Evolutionary conservation across 2,113 vertebrate genomes (phyloP), one percentile per base, ranked within the genome.

Genomic region (Trochalopteron elliotii): DNA sequence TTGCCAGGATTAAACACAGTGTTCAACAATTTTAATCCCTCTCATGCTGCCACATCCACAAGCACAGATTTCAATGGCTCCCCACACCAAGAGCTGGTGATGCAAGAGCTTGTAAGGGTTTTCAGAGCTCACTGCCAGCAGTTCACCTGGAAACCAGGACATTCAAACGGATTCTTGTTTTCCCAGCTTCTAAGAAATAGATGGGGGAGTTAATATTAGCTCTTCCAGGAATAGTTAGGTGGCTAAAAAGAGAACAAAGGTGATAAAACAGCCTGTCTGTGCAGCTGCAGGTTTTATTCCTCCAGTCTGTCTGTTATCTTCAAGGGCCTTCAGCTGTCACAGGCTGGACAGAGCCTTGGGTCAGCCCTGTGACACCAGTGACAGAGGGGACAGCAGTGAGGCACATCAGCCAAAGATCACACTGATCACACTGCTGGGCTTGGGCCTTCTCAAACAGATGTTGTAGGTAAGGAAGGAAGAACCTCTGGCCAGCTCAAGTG

Each of bases 201-300:
- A 83, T 15, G 33, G 84, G 47, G 12, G 9, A 96, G 79, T 87
- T 96, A 97, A 96, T 95, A 86, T 96, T 97, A 94, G 94, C 94
- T 89, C 59, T 94, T 94, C 97, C 95, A 95, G 90, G 97, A 97
- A 97, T 97, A 97, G 92, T 64, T 52, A 71, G 57, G 53, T 78
- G 89, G 90, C 95, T 96, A 97, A 94, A 96, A 97, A 89, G 90
- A 91, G 95, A 95, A 95, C 80, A 94, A 95, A 95, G 95, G 93
- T 93, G 96, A 93, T 91, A 87, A 94, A 96, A 74, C 12, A 96
- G 94, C 50, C 77, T 59, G 85, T 72, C 93, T 93, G 68, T 65
- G 87, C 81, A 50, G 87, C 84, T 70, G 40, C 52, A 86, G 77
- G 77, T 87, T 95, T 93, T 92, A 85, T 74, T 75, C 76, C 77